A percentile compares a stretch with the other conserved stretches of the same genome.
phyloP scores from a whole-genome alignment of 2,888 invertebrate genomes.

The Drosophila mulleri region DNA sequence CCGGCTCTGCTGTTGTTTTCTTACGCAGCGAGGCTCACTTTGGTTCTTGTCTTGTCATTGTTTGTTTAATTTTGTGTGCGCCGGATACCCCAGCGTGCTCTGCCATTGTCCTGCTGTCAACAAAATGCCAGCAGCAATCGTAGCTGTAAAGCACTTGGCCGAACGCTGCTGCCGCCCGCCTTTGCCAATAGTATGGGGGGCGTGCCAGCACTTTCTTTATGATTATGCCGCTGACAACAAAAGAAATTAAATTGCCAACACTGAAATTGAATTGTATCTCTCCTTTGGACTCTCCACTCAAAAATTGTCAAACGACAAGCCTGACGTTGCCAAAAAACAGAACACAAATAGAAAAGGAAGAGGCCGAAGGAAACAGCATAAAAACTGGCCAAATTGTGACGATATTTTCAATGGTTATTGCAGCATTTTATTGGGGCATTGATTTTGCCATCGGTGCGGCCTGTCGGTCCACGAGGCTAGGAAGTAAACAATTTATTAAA shows the following conservation, averaged over 20 bases:
- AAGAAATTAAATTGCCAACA: slow-evolving; percentile 81
- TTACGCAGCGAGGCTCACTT: slow-evolving; percentile 48
- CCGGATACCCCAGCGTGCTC: slow-evolving; percentile 74
- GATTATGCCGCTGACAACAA: slow-evolving; percentile 74
- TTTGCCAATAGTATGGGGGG: slow-evolving; percentile 22
- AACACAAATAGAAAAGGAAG: background rate
- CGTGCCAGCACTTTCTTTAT: slow-evolving; percentile 49
- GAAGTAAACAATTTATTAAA: slow-evolving; percentile 77
- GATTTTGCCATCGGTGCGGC: slow-evolving; percentile 48
- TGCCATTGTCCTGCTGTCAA: slow-evolving; percentile 77
- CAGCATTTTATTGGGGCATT: slow-evolving; percentile 67
- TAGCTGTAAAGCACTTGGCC: slow-evolving; percentile 56
- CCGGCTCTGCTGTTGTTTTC: slow-evolving; percentile 27
- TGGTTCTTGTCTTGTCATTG: slow-evolving; percentile 75
- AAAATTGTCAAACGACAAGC: slow-evolving; percentile 47
- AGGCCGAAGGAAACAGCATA: background rate
- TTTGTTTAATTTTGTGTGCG: slow-evolving; percentile 79
- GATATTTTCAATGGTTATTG: slow-evolving; percentile 66
- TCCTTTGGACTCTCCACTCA: slow-evolving; percentile 44
- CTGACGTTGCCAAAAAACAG: background rate
- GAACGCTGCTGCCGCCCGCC: slow-evolving; percentile 30
- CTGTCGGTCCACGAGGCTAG: slow-evolving; percentile 34
- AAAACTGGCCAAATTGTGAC: slow-evolving; percentile 35
- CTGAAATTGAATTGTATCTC: slow-evolving; percentile 76
- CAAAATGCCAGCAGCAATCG: slow-evolving; percentile 63